Conservation (phyloP, 1,140 invertebrate species). For the Drosophila gunungcola region DNA sequence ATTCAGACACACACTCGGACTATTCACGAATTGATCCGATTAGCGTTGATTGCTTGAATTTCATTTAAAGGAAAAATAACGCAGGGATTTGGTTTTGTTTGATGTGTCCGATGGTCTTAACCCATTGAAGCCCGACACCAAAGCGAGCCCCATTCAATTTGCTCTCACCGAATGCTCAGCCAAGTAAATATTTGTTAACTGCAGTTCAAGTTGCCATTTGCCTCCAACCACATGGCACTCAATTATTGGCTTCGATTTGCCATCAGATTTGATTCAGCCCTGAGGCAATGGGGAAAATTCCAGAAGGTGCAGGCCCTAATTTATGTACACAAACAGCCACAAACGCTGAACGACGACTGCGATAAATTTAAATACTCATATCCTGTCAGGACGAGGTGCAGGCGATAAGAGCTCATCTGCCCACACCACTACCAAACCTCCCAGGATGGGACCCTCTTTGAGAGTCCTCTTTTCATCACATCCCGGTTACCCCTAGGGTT, state of each 20-base stretch:
- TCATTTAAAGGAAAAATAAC: conserved; percentile 53
- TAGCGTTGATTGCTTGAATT: conserved; percentile 78
- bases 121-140: conserved; percentile 31
- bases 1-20: conserved; percentile 51
- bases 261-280: conserved; percentile 19
- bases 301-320: conserved; percentile 44
- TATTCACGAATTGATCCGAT: conserved; percentile 76
- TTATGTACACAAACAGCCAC: conserved; percentile 66
- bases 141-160: conserved; percentile 14
- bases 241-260: conserved; percentile 44
- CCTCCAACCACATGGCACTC: conserved; percentile 37
- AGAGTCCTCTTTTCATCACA: no score
- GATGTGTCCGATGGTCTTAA: conserved; percentile 47
- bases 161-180: conserved; percentile 6
- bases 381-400: conserved; percentile 50
- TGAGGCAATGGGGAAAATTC: neutral
- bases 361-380: conserved; percentile 80
- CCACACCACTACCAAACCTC: neutral
- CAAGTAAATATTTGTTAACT: conserved; percentile 35
- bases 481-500: neutral
- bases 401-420: conserved; percentile 38
- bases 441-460: neutral
- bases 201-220: conserved; percentile 40
- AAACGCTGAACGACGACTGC: conserved; percentile 56
- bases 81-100: conserved; percentile 44